A percentile compares a stretch with the other conserved stretches of the same genome.
Evolutionary conservation across 2,797 vertebrate species (phyloP).

Genomic region (Halcyon badia): DNA sequence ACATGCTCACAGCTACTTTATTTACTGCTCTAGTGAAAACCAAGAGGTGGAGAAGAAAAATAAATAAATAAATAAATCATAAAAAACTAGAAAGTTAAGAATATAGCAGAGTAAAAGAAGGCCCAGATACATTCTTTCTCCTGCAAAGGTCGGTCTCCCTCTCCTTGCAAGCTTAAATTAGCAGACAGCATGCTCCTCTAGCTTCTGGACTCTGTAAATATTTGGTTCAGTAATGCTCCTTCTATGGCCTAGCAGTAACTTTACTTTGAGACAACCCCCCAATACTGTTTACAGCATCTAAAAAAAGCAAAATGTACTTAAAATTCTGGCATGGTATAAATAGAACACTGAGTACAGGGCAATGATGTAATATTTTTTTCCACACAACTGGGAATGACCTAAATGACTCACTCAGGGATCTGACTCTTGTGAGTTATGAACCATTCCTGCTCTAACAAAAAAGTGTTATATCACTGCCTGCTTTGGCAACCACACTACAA

Average conservation of each 20-base stretch:
- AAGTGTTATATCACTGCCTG: constrained; percentile 48
- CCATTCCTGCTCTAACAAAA: constrained; percentile 55
- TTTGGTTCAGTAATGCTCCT: constrained; percentile 70
- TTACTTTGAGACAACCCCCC: constrained; percentile 48
- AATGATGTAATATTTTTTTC: constrained; percentile 80
- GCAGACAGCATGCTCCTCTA: constrained; percentile 13
- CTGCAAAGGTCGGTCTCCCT: background rate
- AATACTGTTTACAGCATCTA: constrained; percentile 74
- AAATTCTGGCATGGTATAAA: constrained; percentile 74
- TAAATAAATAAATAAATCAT: background rate
- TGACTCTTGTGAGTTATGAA: constrained; percentile 70
- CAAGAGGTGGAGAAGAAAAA: background rate
- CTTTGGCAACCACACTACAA: constrained; percentile 16
- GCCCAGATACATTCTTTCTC: background rate
- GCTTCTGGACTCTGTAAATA: constrained; percentile 54
- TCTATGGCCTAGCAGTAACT: constrained; percentile 70
- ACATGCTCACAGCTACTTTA: background rate
- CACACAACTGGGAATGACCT: constrained; percentile 73
- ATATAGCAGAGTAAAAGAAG: background rate
- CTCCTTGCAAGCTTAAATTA: background rate
- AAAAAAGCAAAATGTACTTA: constrained; percentile 77
- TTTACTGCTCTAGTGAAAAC: background rate
- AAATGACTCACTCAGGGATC: constrained; percentile 76
- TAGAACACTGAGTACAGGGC: constrained; percentile 74
- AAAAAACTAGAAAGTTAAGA: background rate